These are phyloP conservation scores for Melieria picta DNA, from an alignment of 2,888 invertebrate species.

Conservation along the genomic window DNA sequence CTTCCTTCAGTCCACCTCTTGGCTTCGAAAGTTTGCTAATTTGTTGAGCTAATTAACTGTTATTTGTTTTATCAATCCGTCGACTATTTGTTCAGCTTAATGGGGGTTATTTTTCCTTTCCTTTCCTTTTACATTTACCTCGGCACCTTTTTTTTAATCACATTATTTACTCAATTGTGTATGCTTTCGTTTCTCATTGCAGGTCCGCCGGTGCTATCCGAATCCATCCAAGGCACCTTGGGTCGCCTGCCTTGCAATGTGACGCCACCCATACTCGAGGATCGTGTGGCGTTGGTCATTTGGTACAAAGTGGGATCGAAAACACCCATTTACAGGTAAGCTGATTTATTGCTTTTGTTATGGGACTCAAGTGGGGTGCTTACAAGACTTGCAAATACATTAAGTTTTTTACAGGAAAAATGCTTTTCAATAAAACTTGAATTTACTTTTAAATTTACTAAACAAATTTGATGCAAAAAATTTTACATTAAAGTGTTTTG, in stretches of 20 bases:
- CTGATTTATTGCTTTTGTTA: slow-evolving; percentile 1
- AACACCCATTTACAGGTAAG: slow-evolving; percentile 66
- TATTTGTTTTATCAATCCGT: slow-evolving; percentile 48
- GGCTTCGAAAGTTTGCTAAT: slow-evolving; percentile 45
- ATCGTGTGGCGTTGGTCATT: slow-evolving; percentile 65
- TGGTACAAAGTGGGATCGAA: slow-evolving; percentile 66
- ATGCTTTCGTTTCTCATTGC: slow-evolving; percentile 42
- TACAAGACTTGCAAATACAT: too few relatives aligned
- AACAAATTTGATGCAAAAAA: too few relatives aligned
- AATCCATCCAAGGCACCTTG: slow-evolving; percentile 64
- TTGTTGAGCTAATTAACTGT: slow-evolving; percentile 56
- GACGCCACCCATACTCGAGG: slow-evolving; percentile 64
- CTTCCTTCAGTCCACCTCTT: not conserved
- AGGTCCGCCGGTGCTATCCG: slow-evolving; percentile 64
- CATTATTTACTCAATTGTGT: slow-evolving; percentile 3
- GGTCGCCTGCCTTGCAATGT: slow-evolving; percentile 66
- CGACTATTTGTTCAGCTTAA: slow-evolving; percentile 22
- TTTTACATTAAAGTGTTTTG: too few relatives aligned
- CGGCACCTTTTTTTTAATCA: slow-evolving; percentile 5
- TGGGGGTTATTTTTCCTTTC: too few relatives aligned
- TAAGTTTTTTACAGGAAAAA: too few relatives aligned
- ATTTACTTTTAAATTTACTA: too few relatives aligned
- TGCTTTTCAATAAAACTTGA: too few relatives aligned
- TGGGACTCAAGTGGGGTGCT: too few relatives aligned
- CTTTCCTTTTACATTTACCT: slow-evolving; percentile 31